phyloP scores from a whole-genome alignment of 2,888 invertebrate species.

The Troglohyphantes excavatus region DNA sequence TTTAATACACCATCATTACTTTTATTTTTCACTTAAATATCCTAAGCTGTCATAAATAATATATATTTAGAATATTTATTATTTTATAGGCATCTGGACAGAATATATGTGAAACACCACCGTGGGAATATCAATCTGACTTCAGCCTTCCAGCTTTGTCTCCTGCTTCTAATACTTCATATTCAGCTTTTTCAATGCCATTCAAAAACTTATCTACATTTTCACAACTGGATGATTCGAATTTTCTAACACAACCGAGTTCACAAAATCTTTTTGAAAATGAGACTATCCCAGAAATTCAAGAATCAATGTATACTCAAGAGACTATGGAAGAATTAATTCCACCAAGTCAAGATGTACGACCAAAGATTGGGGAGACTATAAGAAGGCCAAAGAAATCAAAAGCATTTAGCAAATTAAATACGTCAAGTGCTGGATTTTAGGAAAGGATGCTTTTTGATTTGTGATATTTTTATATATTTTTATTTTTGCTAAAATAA shows the following conservation, averaged over 20 bases:
- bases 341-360: conserved; percentile 60
- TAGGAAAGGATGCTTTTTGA: background rate
- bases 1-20: too few species aligned
- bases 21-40: too few species aligned
- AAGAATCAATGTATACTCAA: background rate
- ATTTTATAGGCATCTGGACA: background rate
- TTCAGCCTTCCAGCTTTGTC: background rate
- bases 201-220: background rate
- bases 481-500: background rate
- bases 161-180: background rate
- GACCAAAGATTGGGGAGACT: conserved; percentile 37
- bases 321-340: conserved; percentile 2
- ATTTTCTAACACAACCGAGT: background rate
- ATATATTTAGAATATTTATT: too few species aligned
- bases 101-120: background rate
- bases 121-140: background rate
- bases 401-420: background rate
- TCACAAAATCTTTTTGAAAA: background rate
- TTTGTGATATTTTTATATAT: background rate
- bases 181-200: background rate
- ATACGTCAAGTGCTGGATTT: conserved; percentile 20
- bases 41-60: too few species aligned
- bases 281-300: background rate
- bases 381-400: conserved; percentile 17
- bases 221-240: background rate